phyloP scores from a whole-genome alignment of 2,113 vertebrate genomes.

The Serinus canaria region DNA sequence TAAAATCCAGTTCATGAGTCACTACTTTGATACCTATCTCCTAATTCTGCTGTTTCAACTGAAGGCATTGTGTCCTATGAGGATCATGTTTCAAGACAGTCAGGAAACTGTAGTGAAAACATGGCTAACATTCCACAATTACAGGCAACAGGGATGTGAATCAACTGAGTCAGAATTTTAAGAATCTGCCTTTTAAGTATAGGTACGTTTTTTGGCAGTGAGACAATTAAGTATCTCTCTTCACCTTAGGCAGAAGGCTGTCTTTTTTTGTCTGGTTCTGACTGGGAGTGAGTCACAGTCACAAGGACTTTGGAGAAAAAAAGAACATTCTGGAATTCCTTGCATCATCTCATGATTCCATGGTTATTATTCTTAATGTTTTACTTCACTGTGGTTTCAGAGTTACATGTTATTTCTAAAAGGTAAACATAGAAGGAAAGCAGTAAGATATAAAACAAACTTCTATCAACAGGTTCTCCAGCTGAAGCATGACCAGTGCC shows the following conservation, averaged over 20 bases:
- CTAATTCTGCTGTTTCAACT: not conserved
- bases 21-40: not conserved
- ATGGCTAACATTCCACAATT: not conserved
- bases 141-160: not conserved
- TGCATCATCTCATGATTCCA: not conserved
- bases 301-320: not conserved
- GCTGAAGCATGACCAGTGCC: not conserved
- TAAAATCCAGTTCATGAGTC: not conserved
- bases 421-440: not conserved
- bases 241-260: not conserved
- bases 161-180: not conserved
- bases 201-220: not conserved
- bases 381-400: not conserved
- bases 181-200: not conserved
- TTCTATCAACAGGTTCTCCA: not conserved
- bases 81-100: not conserved
- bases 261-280: not conserved
- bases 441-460: not conserved
- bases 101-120: not conserved
- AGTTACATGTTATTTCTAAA: not conserved
- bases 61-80: not conserved
- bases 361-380: not conserved
- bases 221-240: not conserved
- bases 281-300: not conserved
- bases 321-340: not conserved